A percentile compares a stretch with the other conserved stretches of the same genome.
phyloP scores from a whole-genome alignment of 2,113 vertebrate genomes.

The Cynoglossus semilaevis region DNA sequence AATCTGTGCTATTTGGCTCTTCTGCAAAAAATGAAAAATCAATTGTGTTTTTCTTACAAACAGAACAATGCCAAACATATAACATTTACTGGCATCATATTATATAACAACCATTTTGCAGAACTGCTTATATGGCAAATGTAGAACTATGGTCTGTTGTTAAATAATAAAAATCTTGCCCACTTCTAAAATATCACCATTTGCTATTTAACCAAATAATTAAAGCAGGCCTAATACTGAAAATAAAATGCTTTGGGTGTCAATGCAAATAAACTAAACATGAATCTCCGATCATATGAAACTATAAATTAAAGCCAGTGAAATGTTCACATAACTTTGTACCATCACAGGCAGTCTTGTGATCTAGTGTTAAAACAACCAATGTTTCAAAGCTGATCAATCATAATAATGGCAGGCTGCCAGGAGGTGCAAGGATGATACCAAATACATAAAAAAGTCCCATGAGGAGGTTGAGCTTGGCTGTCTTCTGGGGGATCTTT shows the following conservation, averaged over 20 bases:
- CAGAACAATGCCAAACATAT: constrained; percentile 5
- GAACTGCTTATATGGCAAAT: constrained; percentile 46
- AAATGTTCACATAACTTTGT: constrained; percentile 30
- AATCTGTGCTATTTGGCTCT: constrained; percentile 44
- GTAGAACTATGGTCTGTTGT: constrained; percentile 13
- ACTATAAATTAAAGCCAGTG: constrained; percentile 68
- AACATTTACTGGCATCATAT: constrained; percentile 14
- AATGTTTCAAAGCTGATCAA: constrained; percentile 21
- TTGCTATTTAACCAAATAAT: constrained; percentile 25
- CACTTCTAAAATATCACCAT: constrained; percentile 29
- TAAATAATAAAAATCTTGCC: constrained; percentile 16
- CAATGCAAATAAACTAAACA: constrained; percentile 32
- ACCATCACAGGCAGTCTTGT: constrained; percentile 53
- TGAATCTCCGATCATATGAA: constrained; percentile 51
- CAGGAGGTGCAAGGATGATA: constrained; percentile 85
- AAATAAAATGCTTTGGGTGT: constrained; percentile 22
- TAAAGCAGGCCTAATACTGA: constrained; percentile 50
- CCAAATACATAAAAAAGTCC: constrained; percentile 96
- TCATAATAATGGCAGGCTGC: constrained; percentile 86
- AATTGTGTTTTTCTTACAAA: constrained; percentile 17
- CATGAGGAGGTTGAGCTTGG: constrained; percentile 93
- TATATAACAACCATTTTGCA: not conserved
- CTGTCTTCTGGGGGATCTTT: constrained; percentile 93
- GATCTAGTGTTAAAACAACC: constrained; percentile 58
- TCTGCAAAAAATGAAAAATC: constrained; percentile 27